phyloP scores from a whole-genome alignment of 92 coral and sea anemone genomes.

The Diadumene lineata region DNA sequence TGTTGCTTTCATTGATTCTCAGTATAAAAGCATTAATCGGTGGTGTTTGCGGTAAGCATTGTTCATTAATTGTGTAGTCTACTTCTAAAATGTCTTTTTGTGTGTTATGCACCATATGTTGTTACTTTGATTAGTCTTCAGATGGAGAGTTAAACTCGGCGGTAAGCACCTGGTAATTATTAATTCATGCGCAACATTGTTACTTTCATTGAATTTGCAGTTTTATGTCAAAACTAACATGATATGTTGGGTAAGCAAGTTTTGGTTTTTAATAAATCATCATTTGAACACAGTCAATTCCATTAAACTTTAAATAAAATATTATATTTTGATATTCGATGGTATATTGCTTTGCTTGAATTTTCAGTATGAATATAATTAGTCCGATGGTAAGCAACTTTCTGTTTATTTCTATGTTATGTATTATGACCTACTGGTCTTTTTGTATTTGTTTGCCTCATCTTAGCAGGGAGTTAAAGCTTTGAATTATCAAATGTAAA shows the following conservation, averaged over 20 bases:
- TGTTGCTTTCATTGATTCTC: not conserved
- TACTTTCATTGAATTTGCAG: not conserved
- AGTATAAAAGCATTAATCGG: no score
- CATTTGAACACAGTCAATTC: no score
- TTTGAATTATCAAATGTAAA: no score
- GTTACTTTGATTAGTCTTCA: conserved; percentile 1
- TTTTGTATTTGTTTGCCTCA: conserved; percentile 1
- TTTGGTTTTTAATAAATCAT: no score
- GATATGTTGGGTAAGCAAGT: no score
- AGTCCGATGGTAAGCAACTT: not conserved
- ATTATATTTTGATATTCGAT: not conserved
- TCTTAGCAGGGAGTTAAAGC: not conserved
- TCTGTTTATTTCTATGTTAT: not conserved
- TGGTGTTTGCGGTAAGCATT: not conserved
- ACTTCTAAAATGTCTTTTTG: not conserved
- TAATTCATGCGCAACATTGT: not conserved
- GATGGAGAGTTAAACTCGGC: not conserved
- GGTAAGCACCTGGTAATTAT: not conserved
- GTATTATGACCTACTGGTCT: conserved; percentile 6
- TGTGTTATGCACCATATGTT: not conserved
- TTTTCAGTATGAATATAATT: not conserved
- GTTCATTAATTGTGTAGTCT: no score
- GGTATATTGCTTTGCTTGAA: not conserved
- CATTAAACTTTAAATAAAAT: not conserved
- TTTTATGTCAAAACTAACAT: no score